phyloP scores from a whole-genome alignment of 2,797 vertebrate species.

The Setipinna tenuifilis region DNA sequence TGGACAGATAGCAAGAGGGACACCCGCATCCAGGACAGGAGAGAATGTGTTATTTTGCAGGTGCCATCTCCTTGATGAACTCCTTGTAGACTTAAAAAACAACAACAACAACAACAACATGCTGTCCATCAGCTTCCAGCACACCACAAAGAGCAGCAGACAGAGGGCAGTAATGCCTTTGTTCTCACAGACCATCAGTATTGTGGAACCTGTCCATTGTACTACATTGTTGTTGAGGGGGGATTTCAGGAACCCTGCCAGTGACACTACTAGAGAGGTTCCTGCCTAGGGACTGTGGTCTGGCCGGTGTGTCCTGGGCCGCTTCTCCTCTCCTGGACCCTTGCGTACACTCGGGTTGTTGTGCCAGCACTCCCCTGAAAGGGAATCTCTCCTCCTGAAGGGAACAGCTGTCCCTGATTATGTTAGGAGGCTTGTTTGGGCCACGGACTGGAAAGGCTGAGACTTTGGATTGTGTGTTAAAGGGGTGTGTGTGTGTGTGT shows the following conservation, averaged over 20 bases:
- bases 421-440: conserved; percentile 20
- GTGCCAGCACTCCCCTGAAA: background rate
- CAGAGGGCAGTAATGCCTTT: background rate
- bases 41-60: background rate
- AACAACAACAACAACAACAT: background rate
- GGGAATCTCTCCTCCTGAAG: conserved; percentile 12
- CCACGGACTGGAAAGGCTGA: conserved; percentile 19
- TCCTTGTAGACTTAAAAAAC: background rate
- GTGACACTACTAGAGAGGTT: background rate
- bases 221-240: background rate
- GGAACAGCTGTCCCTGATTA: conserved; percentile 25
- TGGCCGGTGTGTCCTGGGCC: background rate
- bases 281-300: background rate
- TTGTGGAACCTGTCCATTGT: background rate
- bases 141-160: background rate
- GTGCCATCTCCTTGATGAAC: background rate
- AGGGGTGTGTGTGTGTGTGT: too few species aligned
- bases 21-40: background rate
- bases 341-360: background rate
- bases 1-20: background rate
- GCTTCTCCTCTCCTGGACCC: background rate
- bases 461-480: background rate
- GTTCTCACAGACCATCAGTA: background rate
- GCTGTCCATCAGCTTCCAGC: background rate
- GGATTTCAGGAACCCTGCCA: background rate